Evolutionary conservation across 2,888 invertebrate species (phyloP).

Genomic region (Andrena minutula): DNA sequence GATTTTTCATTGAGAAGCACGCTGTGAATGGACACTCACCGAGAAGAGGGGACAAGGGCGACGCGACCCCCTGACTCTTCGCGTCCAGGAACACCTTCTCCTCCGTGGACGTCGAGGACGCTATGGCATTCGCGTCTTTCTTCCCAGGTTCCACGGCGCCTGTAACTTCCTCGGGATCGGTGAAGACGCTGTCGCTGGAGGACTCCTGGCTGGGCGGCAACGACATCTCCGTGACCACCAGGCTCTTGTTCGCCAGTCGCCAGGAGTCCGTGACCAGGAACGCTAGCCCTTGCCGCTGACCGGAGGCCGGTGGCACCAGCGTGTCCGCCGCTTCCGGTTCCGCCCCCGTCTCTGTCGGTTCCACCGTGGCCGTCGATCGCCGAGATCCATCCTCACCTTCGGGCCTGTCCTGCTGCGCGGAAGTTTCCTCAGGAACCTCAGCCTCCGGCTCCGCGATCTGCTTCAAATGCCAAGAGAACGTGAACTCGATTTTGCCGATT

Average conservation of each 20-base stretch:
- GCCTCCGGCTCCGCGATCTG: not conserved
- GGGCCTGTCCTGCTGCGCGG: not conserved
- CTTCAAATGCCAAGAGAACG: not conserved
- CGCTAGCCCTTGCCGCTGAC: conserved; percentile 45
- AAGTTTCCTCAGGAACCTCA: not conserved
- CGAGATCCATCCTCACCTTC: not conserved
- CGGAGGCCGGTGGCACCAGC: conserved; percentile 63
- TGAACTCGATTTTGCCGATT: not conserved
- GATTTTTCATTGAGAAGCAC: no score
- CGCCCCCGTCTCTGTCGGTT: not conserved
- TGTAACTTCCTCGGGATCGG: conserved; percentile 86
- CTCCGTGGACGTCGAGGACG: not conserved
- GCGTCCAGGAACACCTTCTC: conserved; percentile 10
- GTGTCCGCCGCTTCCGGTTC: conserved; percentile 21
- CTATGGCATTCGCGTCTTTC: not conserved
- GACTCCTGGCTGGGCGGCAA: conserved; percentile 87
- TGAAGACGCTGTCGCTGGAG: conserved; percentile 91
- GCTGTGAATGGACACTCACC: conserved; percentile 19
- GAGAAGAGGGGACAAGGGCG: conserved; percentile 16
- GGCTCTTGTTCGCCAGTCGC: conserved; percentile 81
- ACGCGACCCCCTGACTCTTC: not conserved
- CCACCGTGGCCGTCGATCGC: not conserved
- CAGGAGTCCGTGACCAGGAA: conserved; percentile 84
- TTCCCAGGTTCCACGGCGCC: not conserved
- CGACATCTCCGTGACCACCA: conserved; percentile 78